Conservation (phyloP, 1,140 invertebrate species). For the Archegozetes longisetosus region DNA sequence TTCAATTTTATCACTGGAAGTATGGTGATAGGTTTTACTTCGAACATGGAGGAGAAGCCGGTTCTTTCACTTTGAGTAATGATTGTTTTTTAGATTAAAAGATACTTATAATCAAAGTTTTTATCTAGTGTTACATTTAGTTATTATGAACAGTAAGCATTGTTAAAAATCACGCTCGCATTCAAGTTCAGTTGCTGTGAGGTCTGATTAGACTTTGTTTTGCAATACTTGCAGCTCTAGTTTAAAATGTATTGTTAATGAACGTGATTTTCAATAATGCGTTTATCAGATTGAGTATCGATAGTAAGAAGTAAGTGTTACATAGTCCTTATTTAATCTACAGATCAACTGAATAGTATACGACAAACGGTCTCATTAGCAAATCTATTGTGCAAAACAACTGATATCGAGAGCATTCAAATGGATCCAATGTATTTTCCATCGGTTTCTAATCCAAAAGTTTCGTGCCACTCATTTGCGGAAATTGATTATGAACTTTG, state of each 20-base stretch:
- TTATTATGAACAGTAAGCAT: too few relatives aligned
- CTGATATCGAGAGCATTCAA: not conserved
- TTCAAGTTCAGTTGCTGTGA: too few relatives aligned
- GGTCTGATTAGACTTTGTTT: constrained; percentile 22
- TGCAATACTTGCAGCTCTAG: too few relatives aligned
- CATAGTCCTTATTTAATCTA: not conserved
- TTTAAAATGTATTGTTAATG: too few relatives aligned
- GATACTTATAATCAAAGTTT: too few relatives aligned
- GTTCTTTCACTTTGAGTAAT: constrained; percentile 30
- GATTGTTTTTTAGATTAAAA: too few relatives aligned
- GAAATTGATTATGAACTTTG: constrained; percentile 15
- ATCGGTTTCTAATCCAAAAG: constrained; percentile 7
- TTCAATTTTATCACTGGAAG: constrained; percentile 24
- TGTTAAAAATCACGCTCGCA: too few relatives aligned
- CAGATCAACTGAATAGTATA: not conserved
- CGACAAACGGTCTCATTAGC: not conserved
- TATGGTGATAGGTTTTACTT: constrained; percentile 26
- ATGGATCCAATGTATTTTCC: not conserved
- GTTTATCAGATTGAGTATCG: too few relatives aligned
- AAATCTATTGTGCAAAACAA: constrained; percentile 1
- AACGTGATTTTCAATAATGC: too few relatives aligned
- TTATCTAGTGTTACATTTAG: too few relatives aligned
- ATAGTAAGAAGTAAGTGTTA: too few relatives aligned
- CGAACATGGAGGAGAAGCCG: constrained; percentile 34
- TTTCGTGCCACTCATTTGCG: constrained; percentile 9